Evolutionary conservation across 2,888 invertebrate species (phyloP), one percentile per base, ranked within the genome.

Genomic region (Drosophila diplacantha): DNA sequence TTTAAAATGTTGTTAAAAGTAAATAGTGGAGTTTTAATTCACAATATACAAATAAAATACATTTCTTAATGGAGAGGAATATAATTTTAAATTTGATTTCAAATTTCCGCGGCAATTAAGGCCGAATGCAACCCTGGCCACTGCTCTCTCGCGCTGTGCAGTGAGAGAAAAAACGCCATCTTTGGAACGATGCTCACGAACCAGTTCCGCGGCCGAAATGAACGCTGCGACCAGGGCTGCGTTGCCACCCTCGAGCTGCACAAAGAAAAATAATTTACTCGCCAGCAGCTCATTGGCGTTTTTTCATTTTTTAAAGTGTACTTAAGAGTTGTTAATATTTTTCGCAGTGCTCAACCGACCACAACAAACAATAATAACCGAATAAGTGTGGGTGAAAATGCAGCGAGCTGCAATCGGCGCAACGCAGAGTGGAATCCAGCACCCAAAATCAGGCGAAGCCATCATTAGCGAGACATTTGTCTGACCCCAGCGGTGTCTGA

Each of bases 321-420:
- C 44, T 44, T 34, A 35, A 57, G 50, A 59, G 71, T 72, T 70
- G 69, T 69, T 75, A 67, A 75, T 69, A 80, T 83, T 79, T 79
- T 83, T 79, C 78, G 59, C 79, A 79, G 83, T 83, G 83, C 80
- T 79, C 53, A 44, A 26, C 34, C 53, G 65, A 82, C 80, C 80
- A 72, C 74, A 77, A 80, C 74, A 82, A 77, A 80, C 65, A 64
- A 72, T 51, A 65, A 69, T 51, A 67, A 37, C 43, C 52, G 49
- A 59, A 49, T 68, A 47, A 57, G 69, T 67, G 65, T 65, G 51
- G 39, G 51, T 37, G 34, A 65, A 67, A 56, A 67, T 67, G 65
- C 66, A 68, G 37, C 66, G 18, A 69, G 52, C 50, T 51, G 51
- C 64, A 26, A 38, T 51, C 50, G 64, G 51, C 41, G 60, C 60